Conservation (phyloP, 2,888 invertebrate genomes). For the Tipula unca region DNA sequence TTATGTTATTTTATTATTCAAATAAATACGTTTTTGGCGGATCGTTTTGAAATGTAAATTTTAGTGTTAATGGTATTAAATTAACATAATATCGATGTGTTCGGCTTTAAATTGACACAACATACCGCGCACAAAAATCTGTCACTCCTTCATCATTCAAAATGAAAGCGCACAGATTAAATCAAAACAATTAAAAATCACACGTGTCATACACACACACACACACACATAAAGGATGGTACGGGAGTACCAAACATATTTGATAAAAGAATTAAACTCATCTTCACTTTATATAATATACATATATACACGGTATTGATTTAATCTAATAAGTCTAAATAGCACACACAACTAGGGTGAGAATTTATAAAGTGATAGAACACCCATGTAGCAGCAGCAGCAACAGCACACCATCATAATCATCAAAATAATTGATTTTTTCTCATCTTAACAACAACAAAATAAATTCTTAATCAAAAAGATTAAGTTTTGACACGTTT, state of each 20-base stretch:
- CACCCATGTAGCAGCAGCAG: background rate
- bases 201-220: background rate
- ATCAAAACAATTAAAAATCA: background rate
- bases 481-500: conserved; percentile 14
- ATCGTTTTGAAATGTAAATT: background rate
- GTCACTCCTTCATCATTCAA: background rate
- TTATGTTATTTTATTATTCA: background rate
- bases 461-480: background rate
- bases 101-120: too few relatives aligned
- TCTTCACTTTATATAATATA: background rate
- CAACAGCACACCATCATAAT: background rate
- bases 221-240: background rate
- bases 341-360: background rate
- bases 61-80: too few relatives aligned
- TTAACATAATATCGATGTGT: too few relatives aligned
- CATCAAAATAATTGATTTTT: background rate
- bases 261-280: background rate
- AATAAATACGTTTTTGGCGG: background rate
- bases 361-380: background rate
- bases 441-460: background rate
- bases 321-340: background rate
- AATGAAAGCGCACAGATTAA: background rate
- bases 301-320: background rate
- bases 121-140: background rate
- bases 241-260: background rate